Base-by-base conservation (phyloP, 2,113 vertebrate species). In the Scatophagus argus region DNA sequence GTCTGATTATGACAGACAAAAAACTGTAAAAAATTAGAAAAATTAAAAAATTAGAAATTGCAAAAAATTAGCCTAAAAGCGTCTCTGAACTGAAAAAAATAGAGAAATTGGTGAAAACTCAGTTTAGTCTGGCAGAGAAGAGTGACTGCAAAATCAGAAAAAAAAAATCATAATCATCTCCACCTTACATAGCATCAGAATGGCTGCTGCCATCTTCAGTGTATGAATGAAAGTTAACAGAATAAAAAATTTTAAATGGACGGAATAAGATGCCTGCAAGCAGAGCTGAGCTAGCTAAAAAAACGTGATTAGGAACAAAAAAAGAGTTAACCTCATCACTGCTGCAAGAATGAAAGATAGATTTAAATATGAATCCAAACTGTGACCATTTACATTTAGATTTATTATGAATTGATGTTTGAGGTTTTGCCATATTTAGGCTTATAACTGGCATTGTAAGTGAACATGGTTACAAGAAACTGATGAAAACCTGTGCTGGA, bases 341-440 rank as follows among this genome's bases (percentile, higher is more conserved):
- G 34, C 73, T 51, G 73, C 58, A 51, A n/a, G 23, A 72, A 54
- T 41, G 31, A 51, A 56, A 63, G 54, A 49, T 23, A 4, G 8
- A 49, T 41, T 70, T 61, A 56, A 44, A 70, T 56, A 60, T 52
- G 34, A 68, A 54, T 63, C 5, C 9, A 41, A 55, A 23, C 25
- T 29, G 8, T 58, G 43, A 21, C 25, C 49, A 59, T 58, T 54
- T 41, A 16, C 25, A 54, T 73, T 68, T 32, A 31, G 39, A 65
- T 46, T 55, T 54, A 66, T 68, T 25, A 27, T 27, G 38, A 7
- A 12, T 38, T 21, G 21, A 36, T 63, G 5, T 29, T 27, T 63
- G 7, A 72, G 12, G 25, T 67, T 54, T 25, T 21, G 29, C 46
- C 12, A 62, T 2, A 43, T 72, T 31, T 27, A 31, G 32, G 19